Evolutionary conservation across 2,797 vertebrate species (phyloP), one percentile per base, ranked within the genome.

Genomic region (Tiaroga cobitis): DNA sequence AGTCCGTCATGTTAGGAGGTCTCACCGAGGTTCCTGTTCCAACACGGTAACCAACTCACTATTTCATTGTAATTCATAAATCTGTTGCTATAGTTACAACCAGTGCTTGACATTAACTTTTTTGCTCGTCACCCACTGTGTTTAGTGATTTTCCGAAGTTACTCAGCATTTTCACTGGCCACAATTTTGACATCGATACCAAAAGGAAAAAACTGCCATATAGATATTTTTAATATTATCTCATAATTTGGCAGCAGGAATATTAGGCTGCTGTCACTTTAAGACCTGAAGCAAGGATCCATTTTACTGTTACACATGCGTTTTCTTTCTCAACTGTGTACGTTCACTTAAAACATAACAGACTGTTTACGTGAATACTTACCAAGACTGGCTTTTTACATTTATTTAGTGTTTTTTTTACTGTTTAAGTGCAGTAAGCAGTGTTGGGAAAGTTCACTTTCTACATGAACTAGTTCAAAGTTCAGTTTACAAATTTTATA

Each of bases 11-110:
- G 97, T 92, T 99, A 89, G 98, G 98, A 1, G 96, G 97, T 10
- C 95, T 99, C 46, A 99, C 98, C 0, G 98, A 99, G 89, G 98
- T 99, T 56, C 98, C 98, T 0, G 97, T 99, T 10, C 98, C 98
- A 67, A 99, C 98, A 3, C 96, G 98, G 98, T 99, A 80, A 32
- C 10, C 13, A 56, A 21, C 39, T 41, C 39, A 10, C 39, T 41
- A 41, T 10, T 41, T 9, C 39, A 41, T 41, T 46, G 18, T 19
- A 15, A 16, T 15, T 79, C 9, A 41, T 18, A 80, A 59, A 61
- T 59, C 4, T 18, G 0, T 29, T 18, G 0, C 34, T 26, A 19
- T 11, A 59, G 34, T 29, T 41, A 41, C 46, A 24, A n/a, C 9
- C 54, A n/a, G 21, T 8, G 54, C 19, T 9, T 7, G 7, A 3